These are phyloP conservation scores for Drosophila nr. perissopoda DNA, from an alignment of 2,888 invertebrate genomes.

Conservation along the genomic window DNA sequence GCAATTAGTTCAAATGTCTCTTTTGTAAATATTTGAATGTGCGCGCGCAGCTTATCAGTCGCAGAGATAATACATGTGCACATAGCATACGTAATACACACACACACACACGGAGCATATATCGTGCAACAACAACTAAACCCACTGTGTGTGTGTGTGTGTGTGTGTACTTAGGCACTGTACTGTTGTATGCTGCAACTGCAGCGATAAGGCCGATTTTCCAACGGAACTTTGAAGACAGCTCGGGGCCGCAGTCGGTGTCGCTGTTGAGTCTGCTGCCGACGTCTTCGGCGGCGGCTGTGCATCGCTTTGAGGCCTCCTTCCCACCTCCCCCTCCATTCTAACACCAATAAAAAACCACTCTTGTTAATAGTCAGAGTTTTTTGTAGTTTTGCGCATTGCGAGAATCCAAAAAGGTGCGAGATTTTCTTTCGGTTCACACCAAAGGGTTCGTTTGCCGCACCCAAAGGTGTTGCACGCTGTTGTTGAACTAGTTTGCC, in stretches of 20 bases:
- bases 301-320: not conserved
- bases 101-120: slow-evolving; percentile 5
- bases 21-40: slow-evolving; percentile 65
- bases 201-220: slow-evolving; percentile 38
- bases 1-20: slow-evolving; percentile 68
- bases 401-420: not conserved
- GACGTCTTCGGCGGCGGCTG: not conserved
- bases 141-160: not conserved
- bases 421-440: not conserved
- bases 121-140: slow-evolving; percentile 19
- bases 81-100: slow-evolving; percentile 4
- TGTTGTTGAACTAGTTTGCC: not conserved
- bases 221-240: slow-evolving; percentile 53
- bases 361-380: not conserved
- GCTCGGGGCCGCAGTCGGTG: slow-evolving; percentile 30
- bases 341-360: not conserved
- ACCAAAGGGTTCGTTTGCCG: not conserved
- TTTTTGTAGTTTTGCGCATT: not conserved
- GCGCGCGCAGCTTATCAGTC: slow-evolving; percentile 68
- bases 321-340: not conserved
- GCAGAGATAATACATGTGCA: slow-evolving; percentile 19
- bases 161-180: slow-evolving; percentile 7
- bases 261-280: slow-evolving; percentile 3
- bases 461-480: not conserved
- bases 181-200: slow-evolving; percentile 23